Base-by-base conservation (phyloP, 2,888 invertebrate genomes). In the Drosophila paramelanica region DNA sequence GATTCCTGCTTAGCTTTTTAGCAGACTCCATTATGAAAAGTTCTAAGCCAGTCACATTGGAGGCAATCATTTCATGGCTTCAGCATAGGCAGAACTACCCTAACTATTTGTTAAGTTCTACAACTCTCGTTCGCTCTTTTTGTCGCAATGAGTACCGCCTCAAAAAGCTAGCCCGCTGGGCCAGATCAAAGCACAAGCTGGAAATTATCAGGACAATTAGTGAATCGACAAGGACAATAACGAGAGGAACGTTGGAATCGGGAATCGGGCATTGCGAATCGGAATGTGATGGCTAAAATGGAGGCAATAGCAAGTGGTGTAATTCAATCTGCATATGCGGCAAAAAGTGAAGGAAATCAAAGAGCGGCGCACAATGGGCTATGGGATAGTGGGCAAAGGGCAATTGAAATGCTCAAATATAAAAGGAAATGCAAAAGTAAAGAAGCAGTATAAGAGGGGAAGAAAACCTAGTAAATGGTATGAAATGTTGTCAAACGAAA, bases 251-350 rank as follows among this genome's bases (percentile, higher is more conserved):
- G 45, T 31, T 23, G 42, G 27, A 6, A 27, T 10, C 31, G 31
- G 31, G 31, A 31, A 31, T 31, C 31, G 8, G 64, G 43, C 57
- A 47, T 41, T 20, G 52, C 55, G n/a, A 51, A 52, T 33, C 41
- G 61, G 53, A 36, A 36, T 55, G 41, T 39, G 52, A 27, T 55
- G 56, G 58, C 43, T 8, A 67, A 53, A 58, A 67, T 64, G 73
- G 70, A 69, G 70, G 73, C 67, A 70, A 67, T 13, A 13, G 36
- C 67, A 80, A 73, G 71, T 73, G 86, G 66, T 74, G 90, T 86
- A 86, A 86, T 89, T 89, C 73, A 89, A 86, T 86, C 89, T 89
- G 85, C 89, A 86, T 85, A 88, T 77, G 72, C 70, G 67, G 67
- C 80, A 75, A 14, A 52, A 49, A 33, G 41, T 42, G 43, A 66